Evolutionary conservation across 2,797 vertebrate genomes (phyloP), one percentile per base, ranked within the genome.

Genomic region (Cossypha niveicapilla): DNA sequence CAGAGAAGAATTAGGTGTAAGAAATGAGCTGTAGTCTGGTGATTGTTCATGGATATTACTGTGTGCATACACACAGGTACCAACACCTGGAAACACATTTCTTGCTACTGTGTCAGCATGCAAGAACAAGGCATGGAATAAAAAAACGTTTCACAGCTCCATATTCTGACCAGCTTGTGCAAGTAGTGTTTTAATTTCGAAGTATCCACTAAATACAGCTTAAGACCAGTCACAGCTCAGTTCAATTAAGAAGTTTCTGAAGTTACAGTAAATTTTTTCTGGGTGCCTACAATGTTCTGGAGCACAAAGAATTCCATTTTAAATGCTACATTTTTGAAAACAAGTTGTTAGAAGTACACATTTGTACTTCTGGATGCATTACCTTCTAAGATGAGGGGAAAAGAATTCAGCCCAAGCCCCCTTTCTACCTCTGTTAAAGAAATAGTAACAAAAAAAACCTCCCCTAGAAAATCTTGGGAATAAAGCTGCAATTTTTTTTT

Each of bases 11-110:
- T 39, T 9, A 65, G 35, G 27, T 2, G 0, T 37, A 79, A 73
- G 67, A 56, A 35, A 85, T 9, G 48, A 89, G 75, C 66, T 62
- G 37, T 39, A 47, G 35, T 13, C 34, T 80, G 32, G 54, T 44
- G 62, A 35, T 4, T 32, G 54, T 61, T 41, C 35, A 30, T 28
- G 44, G 53, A 9, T 41, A 28, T 15, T 60, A 3, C 24, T 12
- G 9, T 5, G 18, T n/a, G 10, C 1, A 1, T 7, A 28, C 3
- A 66, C 37, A 58, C 30, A 25, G 9, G 17, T 3, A 44, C 24
- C 32, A 58, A 71, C 44, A 34, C 0, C 2, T 28, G 63, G 25
- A 68, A 82, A 27, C 45, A 70, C 0, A 0, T 24, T 61, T 75
- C 56, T 44, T 66, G 18, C 51, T 65, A 47, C 13, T 24, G 2